Conservation (phyloP, 2,888 invertebrate species). For the Gymnoscelis rufifasciata region DNA sequence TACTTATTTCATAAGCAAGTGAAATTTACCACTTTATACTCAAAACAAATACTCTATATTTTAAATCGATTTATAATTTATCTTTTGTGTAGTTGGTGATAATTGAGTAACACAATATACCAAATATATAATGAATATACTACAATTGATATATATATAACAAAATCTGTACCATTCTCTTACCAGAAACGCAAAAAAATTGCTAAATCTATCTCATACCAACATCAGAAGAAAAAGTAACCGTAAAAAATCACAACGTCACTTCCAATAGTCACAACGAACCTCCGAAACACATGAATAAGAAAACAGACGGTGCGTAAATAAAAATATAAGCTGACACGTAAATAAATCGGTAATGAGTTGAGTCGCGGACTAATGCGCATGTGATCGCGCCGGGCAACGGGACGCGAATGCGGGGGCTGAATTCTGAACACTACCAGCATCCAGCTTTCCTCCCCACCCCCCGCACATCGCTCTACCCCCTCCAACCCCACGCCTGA, state of each 20-base stretch:
- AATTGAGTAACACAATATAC: too few relatives aligned
- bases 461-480: slow-evolving; percentile 35
- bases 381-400: slow-evolving; percentile 58
- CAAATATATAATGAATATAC: too few relatives aligned
- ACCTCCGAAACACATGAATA: slow-evolving; percentile 51
- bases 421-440: slow-evolving; percentile 50
- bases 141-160: too few relatives aligned
- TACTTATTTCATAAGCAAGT: too few relatives aligned
- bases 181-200: neutral
- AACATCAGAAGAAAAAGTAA: slow-evolving; percentile 35
- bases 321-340: slow-evolving; percentile 54
- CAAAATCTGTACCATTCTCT: neutral
- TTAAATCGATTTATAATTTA: too few relatives aligned
- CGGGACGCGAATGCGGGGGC: slow-evolving; percentile 69
- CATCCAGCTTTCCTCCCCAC: slow-evolving; percentile 59
- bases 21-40: too few relatives aligned
- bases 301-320: slow-evolving; percentile 42
- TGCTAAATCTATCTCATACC: slow-evolving; percentile 13
- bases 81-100: too few relatives aligned
- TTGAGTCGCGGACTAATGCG: slow-evolving; percentile 44
- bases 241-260: slow-evolving; percentile 60
- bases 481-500: slow-evolving; percentile 56
- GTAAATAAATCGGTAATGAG: slow-evolving; percentile 47
- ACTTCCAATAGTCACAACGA: slow-evolving; percentile 65
- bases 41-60: too few relatives aligned